Conservation (phyloP, 2,888 invertebrate species). For the Mamestra brassicae region DNA sequence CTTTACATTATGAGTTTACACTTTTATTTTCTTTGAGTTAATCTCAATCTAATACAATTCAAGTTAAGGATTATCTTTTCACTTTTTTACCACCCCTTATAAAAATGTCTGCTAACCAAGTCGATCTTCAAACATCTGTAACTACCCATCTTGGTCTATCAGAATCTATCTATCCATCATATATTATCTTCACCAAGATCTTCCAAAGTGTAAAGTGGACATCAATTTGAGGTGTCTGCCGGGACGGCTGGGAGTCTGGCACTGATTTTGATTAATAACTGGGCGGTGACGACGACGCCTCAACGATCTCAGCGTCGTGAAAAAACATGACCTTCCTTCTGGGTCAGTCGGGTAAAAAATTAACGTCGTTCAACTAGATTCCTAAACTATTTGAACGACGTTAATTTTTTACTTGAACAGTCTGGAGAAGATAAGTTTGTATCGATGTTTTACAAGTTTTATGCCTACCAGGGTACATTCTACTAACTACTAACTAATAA, state of each 20-base stretch:
- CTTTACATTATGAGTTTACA: no score
- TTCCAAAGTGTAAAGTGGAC: slow-evolving; percentile 26
- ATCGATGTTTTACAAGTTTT: neutral
- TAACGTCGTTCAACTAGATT: neutral
- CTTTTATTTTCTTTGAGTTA: no score
- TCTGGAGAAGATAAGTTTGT: neutral
- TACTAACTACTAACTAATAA: no score
- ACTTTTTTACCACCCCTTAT: no score
- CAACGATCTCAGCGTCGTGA: neutral
- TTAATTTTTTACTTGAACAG: neutral
- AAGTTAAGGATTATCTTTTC: no score
- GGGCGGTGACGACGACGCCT: no score
- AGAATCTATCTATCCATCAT: neutral
- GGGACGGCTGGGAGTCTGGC: slow-evolving; percentile 14
- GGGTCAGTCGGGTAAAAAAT: neutral
- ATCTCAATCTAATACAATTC: no score
- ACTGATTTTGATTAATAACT: slow-evolving; percentile 36
- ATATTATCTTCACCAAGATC: slow-evolving; percentile 12
- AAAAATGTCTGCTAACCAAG: neutral
- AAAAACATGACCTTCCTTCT: neutral
- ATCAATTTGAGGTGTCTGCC: slow-evolving; percentile 9
- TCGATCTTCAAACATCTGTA: neutral
- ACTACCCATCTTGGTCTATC: neutral
- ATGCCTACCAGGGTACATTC: neutral
- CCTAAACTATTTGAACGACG: no score